A percentile compares a stretch with the other conserved stretches of the same genome.
These are phyloP conservation scores for Brachionus asplanchnoidis DNA, from an alignment of 1,140 invertebrate species.

Conservation along the genomic window DNA sequence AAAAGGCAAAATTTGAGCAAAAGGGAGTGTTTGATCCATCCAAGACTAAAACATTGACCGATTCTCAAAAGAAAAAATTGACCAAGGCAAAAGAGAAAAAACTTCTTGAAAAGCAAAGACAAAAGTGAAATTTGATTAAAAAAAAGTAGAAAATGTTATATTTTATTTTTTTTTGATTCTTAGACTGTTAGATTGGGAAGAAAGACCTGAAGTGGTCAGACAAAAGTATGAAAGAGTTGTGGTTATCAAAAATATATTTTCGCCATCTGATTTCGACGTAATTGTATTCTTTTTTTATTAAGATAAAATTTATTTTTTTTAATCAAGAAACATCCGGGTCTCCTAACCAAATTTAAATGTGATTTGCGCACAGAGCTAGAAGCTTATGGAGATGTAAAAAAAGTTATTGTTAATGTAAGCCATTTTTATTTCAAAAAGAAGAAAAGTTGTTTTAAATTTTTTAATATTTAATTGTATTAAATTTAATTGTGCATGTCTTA, in stretches of 20 bases:
- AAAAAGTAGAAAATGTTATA: background rate
- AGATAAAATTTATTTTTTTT: background rate
- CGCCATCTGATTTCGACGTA: slow-evolving; percentile 20
- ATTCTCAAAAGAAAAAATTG: slow-evolving; percentile 64
- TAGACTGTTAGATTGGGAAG: slow-evolving; percentile 39
- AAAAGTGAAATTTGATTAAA: background rate
- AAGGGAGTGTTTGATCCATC: slow-evolving; percentile 88
- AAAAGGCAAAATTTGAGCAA: slow-evolving; percentile 86
- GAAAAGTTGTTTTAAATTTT: too few species aligned
- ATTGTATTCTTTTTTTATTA: background rate
- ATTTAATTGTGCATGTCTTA: too few species aligned
- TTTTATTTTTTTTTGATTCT: background rate
- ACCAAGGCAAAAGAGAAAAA: slow-evolving; percentile 67
- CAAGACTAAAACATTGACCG: slow-evolving; percentile 4
- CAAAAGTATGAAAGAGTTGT: slow-evolving; percentile 41
- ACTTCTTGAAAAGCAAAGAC: slow-evolving; percentile 23
- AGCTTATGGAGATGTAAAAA: slow-evolving; percentile 37
- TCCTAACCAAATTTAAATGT: slow-evolving; percentile 2
- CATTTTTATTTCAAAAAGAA: background rate
- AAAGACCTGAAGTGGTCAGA: slow-evolving; percentile 36
- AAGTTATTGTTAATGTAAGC: slow-evolving; percentile 36
- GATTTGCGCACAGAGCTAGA: background rate
- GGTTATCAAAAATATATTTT: slow-evolving; percentile 41
- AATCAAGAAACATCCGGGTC: background rate
- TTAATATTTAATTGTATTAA: too few species aligned